These are phyloP conservation scores for Diplosoma virens DNA, from an alignment of 23 tunicate genomes.

Conservation along the genomic window DNA sequence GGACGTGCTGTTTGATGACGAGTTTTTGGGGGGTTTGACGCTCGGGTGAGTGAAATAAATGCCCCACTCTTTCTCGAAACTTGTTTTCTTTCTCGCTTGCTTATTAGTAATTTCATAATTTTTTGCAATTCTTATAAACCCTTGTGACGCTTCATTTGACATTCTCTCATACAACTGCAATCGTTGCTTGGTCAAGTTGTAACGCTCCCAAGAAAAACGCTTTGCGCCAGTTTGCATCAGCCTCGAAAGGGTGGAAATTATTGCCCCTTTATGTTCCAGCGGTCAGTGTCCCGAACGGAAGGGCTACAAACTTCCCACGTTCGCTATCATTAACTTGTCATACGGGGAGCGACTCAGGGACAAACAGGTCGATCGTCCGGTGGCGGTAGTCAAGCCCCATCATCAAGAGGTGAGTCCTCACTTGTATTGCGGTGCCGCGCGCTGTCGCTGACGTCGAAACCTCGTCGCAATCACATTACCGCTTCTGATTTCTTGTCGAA, in stretches of 20 bases:
- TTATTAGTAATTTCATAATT: no score
- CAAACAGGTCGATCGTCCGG: slow-evolving; percentile 42
- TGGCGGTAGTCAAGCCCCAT: slow-evolving; percentile 81
- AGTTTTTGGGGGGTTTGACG: slow-evolving; percentile 87
- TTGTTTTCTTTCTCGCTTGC: no score
- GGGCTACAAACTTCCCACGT: slow-evolving; percentile 91
- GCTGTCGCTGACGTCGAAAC: no score
- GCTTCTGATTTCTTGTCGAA: neutral
- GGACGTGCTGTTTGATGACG: slow-evolving; percentile 91
- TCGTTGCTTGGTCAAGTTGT: no score
- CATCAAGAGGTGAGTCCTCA: slow-evolving; percentile 33
- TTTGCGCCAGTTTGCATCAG: no score
- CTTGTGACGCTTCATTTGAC: no score
- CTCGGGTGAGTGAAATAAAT: slow-evolving; percentile 54
- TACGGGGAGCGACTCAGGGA: slow-evolving; percentile 46
- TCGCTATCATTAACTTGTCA: slow-evolving; percentile 73
- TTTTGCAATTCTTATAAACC: no score
- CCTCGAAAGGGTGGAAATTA: neutral
- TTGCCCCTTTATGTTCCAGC: slow-evolving; percentile 8
- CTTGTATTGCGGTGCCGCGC: neutral
- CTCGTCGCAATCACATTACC: neutral
- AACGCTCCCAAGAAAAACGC: no score
- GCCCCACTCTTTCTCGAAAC: no score
- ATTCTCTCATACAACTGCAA: no score
- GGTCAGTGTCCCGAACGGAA: slow-evolving; percentile 85